Evolutionary conservation across 2,113 vertebrate genomes (phyloP).

Genomic region (Orientallactaga bullata): DNA sequence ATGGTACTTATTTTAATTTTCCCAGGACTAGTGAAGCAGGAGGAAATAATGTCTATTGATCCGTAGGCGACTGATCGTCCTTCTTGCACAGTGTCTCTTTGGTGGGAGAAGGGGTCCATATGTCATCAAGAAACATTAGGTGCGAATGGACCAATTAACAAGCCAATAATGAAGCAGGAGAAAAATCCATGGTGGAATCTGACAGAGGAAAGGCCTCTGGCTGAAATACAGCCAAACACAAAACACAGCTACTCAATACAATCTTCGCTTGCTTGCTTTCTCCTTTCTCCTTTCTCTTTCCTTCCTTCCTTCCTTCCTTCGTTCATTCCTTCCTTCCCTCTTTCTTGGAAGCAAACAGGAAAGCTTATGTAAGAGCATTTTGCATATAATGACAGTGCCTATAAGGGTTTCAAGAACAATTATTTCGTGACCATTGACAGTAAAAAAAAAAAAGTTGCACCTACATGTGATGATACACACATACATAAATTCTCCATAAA

Average conservation of each 20-base stretch:
- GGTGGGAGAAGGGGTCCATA: not conserved
- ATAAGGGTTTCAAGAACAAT: conserved; percentile 1
- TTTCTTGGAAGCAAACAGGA: conserved; percentile 40
- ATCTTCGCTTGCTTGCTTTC: not conserved
- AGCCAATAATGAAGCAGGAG: not conserved
- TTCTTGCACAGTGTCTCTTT: not conserved
- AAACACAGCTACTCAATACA: not conserved
- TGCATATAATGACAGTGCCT: conserved; percentile 6
- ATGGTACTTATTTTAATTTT: conserved; percentile 30
- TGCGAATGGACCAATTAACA: conserved; percentile 21
- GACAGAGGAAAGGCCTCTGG: not conserved
- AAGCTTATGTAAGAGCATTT: conserved; percentile 21
- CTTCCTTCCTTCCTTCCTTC: too few relatives aligned
- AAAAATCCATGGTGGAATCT: not conserved
- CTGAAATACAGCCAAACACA: conserved; percentile 26
- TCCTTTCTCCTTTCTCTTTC: not conserved
- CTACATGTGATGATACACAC: not conserved
- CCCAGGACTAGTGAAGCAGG: not conserved
- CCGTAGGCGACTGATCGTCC: not conserved
- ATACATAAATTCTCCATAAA: conserved; percentile 49
- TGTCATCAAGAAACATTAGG: not conserved
- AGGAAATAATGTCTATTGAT: not conserved
- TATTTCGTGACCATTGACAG: not conserved
- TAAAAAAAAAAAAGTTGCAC: not conserved
- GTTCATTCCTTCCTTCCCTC: too few relatives aligned